Base-by-base conservation (phyloP, 2,888 invertebrate genomes). In the Pycnomerus fuliginosus region DNA sequence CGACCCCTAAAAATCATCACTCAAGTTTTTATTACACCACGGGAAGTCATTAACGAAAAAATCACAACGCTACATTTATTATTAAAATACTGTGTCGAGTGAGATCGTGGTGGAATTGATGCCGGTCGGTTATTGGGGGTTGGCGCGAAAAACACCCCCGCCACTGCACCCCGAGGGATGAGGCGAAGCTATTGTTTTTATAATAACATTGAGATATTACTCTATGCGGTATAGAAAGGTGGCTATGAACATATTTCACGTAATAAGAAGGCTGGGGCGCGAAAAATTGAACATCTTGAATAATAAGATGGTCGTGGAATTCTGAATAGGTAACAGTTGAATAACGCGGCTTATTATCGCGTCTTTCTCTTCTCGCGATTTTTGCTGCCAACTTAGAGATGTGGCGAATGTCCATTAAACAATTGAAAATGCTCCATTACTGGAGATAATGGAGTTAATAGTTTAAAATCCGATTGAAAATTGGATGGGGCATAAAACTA, bases 181-280 rank as follows among this genome's bases (percentile, higher is more conserved):
- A 51, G 44, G 50, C 53, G 46, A 49, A 61, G 62, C 63, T 67
- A 67, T 68, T 67, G 67, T 68, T 68, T 68, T 68, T 68, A 68
- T 69, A 68, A 69, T 68, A 69, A 69, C 68, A 66, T 68, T 69
- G 68, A 69, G 68, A 68, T 69, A 69, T 69, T 68, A 63, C 67
- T 58, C 67, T 65, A 62, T 65, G 68, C 67, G 68, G 68, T 68
- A 68, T 67, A 67, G 67, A 67, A 68, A 68, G 68, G 67, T 68
- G 65, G 64, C 67, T 64, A 66, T 65, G 68, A 68, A 62, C 67
- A 69, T 69, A 69, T 68, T 68, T 69, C 68, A 69, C 67, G 61
- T 67, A 67, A 68, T 69, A 68, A 69, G 60, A 60, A 60, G 33
- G 37, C 25, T 25, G 30, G 47, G 47, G 42, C 25, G 46, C 59